These are phyloP conservation scores for Fringilla coelebs DNA, from an alignment of 2,797 vertebrate species.

Conservation along the genomic window DNA sequence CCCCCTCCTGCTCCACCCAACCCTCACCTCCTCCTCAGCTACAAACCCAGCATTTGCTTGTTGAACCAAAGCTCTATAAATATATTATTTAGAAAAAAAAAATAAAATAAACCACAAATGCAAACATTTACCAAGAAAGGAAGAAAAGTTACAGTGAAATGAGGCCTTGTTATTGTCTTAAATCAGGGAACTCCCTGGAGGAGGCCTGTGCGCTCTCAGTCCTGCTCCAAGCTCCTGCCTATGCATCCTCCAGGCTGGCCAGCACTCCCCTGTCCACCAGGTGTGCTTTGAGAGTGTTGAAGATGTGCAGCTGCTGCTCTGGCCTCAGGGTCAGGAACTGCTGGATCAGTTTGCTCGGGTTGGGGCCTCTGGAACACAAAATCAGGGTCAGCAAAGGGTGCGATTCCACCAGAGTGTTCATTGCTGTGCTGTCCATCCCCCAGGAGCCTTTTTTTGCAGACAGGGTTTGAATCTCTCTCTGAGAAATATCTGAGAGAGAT, in stretches of 20 bases:
- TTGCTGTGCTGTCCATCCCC: neutral
- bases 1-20: neutral
- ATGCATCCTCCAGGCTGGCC: constrained; percentile 74
- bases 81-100: constrained; percentile 12
- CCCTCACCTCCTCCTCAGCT: constrained; percentile 31
- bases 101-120: constrained; percentile 33
- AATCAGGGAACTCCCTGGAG: constrained; percentile 2
- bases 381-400: neutral
- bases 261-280: constrained; percentile 89
- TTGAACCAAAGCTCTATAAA: constrained; percentile 62
- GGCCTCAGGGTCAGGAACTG: constrained; percentile 92
- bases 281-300: constrained; percentile 91
- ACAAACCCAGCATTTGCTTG: constrained; percentile 32
- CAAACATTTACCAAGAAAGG: constrained; percentile 59
- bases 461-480: no score
- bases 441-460: neutral
- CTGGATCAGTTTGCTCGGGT: constrained; percentile 93
- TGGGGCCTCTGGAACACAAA: constrained; percentile 85
- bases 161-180: constrained; percentile 63
- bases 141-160: constrained; percentile 64
- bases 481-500: neutral
- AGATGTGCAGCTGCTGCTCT: constrained; percentile 96
- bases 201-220: constrained; percentile 44
- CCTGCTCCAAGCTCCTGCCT: constrained; percentile 4
- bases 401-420: neutral